Evolutionary conservation across 2,888 invertebrate species (phyloP).

Genomic region (Parthenolecanium corni): DNA sequence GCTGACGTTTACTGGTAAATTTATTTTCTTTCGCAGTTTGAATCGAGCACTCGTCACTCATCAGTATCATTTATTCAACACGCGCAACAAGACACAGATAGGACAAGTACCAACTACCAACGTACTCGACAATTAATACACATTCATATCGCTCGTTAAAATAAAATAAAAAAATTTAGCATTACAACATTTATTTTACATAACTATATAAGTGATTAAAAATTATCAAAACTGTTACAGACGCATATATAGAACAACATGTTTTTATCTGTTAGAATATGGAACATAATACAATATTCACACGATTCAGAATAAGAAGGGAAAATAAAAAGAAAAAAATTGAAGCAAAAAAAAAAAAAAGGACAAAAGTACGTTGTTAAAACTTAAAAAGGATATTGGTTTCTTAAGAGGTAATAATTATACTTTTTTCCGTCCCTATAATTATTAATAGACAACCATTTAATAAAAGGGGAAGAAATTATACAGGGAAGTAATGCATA

Average conservation of each 20-base stretch:
- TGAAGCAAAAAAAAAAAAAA: not conserved
- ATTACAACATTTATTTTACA: conserved; percentile 29
- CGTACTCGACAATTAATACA: no score
- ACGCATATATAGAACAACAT: conserved; percentile 10
- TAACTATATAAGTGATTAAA: conserved; percentile 25
- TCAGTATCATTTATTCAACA: no score
- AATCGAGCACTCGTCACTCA: no score
- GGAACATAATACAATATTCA: conserved; percentile 6
- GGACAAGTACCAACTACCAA: no score
- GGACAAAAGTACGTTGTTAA: conserved; percentile 11
- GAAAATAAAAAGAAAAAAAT: not conserved
- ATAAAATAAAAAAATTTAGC: conserved; percentile 13
- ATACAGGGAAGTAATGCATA: no score
- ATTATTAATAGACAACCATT: not conserved
- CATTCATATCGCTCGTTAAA: no score
- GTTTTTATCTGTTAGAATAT: not conserved
- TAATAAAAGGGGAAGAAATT: no score
- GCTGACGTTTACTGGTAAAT: no score
- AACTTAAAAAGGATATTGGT: conserved; percentile 17
- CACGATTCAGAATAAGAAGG: not conserved
- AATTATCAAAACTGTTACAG: conserved; percentile 25
- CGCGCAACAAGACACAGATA: no score
- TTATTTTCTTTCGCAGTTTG: no score
- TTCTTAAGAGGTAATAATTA: conserved; percentile 18
- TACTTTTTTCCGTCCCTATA: not conserved